These are phyloP conservation scores for Denticeps clupeoides DNA, from an alignment of 2,797 vertebrate species.

Conservation along the genomic window DNA sequence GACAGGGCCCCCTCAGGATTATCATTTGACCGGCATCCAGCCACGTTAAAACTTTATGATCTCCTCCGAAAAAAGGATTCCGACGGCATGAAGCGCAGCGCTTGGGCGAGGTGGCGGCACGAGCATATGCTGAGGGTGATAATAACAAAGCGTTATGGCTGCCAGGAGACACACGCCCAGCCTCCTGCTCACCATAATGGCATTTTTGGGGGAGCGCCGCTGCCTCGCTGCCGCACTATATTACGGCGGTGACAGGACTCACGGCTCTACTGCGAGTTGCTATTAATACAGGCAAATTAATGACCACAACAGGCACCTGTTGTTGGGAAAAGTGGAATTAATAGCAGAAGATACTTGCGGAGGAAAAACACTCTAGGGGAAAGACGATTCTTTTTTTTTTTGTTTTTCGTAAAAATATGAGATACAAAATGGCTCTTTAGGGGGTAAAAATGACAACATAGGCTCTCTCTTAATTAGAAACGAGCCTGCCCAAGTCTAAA, in stretches of 20 bases:
- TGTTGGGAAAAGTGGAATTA: conserved; percentile 37
- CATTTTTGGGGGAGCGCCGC: conserved; percentile 69
- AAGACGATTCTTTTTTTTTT: too few relatives aligned
- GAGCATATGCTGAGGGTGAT: conserved; percentile 88
- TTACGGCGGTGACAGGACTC: conserved; percentile 72
- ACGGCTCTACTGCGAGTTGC: conserved; percentile 77
- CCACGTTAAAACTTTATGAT: conserved; percentile 83
- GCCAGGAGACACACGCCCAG: conserved; percentile 77
- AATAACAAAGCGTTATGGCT: conserved; percentile 88
- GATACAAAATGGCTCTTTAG: too few relatives aligned
- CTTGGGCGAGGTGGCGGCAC: conserved; percentile 42
- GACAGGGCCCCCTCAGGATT: conserved; percentile 51
- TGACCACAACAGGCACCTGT: conserved; percentile 67
- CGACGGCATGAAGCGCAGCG: conserved; percentile 33
- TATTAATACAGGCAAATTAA: conserved; percentile 76
- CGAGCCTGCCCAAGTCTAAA: too few relatives aligned
- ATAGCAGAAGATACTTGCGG: conserved; percentile 20
- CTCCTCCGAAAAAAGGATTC: conserved; percentile 73
- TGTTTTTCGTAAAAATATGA: too few relatives aligned
- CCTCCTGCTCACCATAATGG: conserved; percentile 83
- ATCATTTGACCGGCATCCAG: conserved; percentile 81
- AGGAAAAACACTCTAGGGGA: too few relatives aligned
- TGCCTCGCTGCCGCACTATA: conserved; percentile 76
- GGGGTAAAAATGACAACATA: too few relatives aligned
- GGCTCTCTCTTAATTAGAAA: too few relatives aligned